Evolutionary conservation across 1,140 invertebrate genomes (phyloP), one percentile per base, ranked within the genome.

Genomic region (Bombus balteatus): DNA sequence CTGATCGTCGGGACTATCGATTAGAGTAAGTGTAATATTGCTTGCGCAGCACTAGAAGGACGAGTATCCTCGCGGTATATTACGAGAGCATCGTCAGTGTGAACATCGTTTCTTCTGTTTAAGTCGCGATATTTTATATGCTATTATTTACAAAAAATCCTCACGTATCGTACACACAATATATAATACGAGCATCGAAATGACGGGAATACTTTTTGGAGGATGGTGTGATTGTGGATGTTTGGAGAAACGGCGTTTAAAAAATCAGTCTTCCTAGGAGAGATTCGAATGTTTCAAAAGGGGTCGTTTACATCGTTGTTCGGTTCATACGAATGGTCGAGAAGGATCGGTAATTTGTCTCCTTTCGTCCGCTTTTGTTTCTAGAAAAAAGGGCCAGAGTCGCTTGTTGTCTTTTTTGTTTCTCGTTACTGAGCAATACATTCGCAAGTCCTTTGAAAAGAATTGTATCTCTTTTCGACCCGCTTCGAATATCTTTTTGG

Each of bases 191-290:
- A 74, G 53, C 85, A 71, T 81, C 65, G 74, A 82, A 87, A 87
- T 87, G 71, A 39, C 9, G 34, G 47, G 32, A 37, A 37, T 59
- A 59, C 3, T 39, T 39, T 53, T 39, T 65, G 18, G 4, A 59
- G 39, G 57, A 65, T 72, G 70, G 15, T 59, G 22, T 43, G 41
- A 41, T 39, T 39, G 71, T n/a, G 25, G 39, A 15, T 25, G 43
- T 73, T 43, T 73, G 88, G 82, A 85, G 71, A 88, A 91, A 89
- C 75, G 53, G 65, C 71, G 22, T 89, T 80, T 87, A 87, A 91
- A 94, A 94, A 94, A 94, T 94, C 93, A 94, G 93, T 94, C 94
- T 94, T 94, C 83, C 83, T 85, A 86, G 86, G 87, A 92, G 89
- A 92, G 91, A 91, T 91, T 92, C 81, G 86, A 86, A 88, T 73